A percentile compares a stretch with the other conserved stretches of the same genome.
phyloP scores from a whole-genome alignment of 2,113 vertebrate genomes.

The Ceyx melanurus region DNA sequence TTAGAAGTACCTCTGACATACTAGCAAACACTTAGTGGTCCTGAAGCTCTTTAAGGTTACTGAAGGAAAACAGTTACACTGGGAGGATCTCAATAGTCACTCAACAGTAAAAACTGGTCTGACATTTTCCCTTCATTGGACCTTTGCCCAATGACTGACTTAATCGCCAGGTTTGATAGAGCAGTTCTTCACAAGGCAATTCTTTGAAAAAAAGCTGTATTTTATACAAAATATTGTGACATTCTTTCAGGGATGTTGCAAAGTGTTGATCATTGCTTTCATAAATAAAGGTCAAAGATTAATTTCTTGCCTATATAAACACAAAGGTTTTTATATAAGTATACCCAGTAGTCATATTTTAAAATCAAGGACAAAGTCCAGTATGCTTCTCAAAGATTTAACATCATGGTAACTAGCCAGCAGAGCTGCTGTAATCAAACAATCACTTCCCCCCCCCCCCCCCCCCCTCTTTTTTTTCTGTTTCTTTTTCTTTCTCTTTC shows the following conservation, averaged over 20 bases:
- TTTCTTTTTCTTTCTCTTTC: too few relatives aligned
- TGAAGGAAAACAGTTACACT: not conserved
- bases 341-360: not conserved
- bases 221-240: not conserved
- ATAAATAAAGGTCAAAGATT: not conserved
- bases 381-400: not conserved
- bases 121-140: not conserved
- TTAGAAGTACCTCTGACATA: not conserved
- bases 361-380: not conserved
- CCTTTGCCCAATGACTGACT: not conserved
- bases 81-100: not conserved
- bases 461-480: too few relatives aligned
- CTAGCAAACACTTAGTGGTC: not conserved
- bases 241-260: not conserved
- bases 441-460: too few relatives aligned
- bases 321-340: not conserved
- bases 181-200: not conserved
- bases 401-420: not conserved
- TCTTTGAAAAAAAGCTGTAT: not conserved
- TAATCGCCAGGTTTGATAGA: not conserved
- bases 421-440: not conserved
- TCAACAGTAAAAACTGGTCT: not conserved
- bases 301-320: not conserved
- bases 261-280: not conserved
- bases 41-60: not conserved